Percentiles rank a stretch among this genome's conserved stretches.
Evolutionary conservation across 2,797 vertebrate species (phyloP).

Genomic region (Pangasius sanitwongsei): DNA sequence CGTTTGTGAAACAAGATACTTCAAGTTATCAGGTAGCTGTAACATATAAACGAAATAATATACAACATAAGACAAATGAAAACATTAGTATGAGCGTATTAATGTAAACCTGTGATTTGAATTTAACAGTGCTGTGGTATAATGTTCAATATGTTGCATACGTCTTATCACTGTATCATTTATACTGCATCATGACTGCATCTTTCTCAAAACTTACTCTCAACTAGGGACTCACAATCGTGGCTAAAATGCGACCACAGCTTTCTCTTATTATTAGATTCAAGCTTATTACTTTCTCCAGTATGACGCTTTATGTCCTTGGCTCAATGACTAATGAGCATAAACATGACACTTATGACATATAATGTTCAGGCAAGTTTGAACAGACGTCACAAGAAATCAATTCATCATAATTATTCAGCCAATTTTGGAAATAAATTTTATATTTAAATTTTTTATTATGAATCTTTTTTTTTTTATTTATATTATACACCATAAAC

Average conservation of each 20-base stretch:
- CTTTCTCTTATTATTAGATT: neutral
- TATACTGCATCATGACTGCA: neutral
- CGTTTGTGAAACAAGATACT: neutral
- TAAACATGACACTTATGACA: neutral
- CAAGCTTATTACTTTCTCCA: neutral
- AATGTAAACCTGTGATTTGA: neutral
- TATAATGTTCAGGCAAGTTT: neutral
- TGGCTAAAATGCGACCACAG: too few relatives aligned
- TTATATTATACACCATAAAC: neutral
- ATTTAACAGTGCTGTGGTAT: neutral
- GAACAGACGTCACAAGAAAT: neutral
- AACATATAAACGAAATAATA: neutral
- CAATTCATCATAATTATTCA: neutral
- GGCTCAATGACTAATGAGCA: neutral
- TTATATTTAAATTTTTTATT: neutral
- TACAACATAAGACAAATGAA: neutral
- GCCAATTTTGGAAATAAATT: neutral
- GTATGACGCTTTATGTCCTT: neutral
- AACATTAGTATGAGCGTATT: neutral
- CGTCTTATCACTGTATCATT: neutral
- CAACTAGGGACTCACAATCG: neutral
- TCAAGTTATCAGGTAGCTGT: neutral
- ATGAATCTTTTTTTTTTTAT: neutral
- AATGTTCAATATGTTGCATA: neutral
- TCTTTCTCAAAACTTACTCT: neutral